Conservation (phyloP, 2,113 vertebrate genomes). For the Hemiprocne comata region DNA sequence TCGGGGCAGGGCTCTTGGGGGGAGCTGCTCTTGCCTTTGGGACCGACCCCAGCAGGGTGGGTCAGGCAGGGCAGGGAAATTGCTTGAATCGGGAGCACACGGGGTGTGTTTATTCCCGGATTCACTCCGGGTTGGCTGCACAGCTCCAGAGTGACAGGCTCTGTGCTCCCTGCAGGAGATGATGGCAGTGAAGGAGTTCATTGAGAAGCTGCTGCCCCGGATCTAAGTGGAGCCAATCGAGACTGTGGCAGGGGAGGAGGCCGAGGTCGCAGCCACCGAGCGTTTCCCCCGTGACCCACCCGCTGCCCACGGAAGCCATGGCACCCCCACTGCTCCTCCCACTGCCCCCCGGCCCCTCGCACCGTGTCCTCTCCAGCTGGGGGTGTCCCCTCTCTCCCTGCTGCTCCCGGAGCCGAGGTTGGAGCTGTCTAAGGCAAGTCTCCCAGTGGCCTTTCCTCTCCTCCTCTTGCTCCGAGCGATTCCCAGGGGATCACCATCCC, state of each 20-base stretch:
- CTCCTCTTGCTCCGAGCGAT: background rate
- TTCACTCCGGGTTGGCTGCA: rapidly evolving
- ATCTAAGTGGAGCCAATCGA: slow-evolving; percentile 82
- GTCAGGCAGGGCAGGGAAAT: background rate
- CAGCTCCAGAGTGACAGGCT: rapidly evolving
- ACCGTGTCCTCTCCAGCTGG: background rate
- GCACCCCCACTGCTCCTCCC: slow-evolving; percentile 66
- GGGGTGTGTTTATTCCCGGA: rapidly evolving
- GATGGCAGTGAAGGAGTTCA: slow-evolving; percentile 93
- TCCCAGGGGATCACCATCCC: background rate
- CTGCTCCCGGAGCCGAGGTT: background rate
- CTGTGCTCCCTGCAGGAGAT: slow-evolving; percentile 83
- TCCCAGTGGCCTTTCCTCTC: background rate
- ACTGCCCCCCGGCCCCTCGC: background rate
- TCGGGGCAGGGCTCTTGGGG: rapidly evolving
- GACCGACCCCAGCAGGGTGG: rapidly evolving
- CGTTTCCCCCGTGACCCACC: slow-evolving; percentile 70
- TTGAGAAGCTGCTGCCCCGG: slow-evolving; percentile 93
- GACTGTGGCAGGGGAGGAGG: slow-evolving; percentile 72
- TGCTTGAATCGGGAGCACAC: rapidly evolving
- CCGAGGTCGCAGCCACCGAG: slow-evolving; percentile 73
- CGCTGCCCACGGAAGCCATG: slow-evolving; percentile 85
- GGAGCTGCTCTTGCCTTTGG: background rate
- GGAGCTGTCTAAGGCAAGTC: slow-evolving; percentile 36
- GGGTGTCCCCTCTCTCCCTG: background rate